Base-by-base conservation (phyloP, 2,888 invertebrate genomes). In the Cheilosia soror region DNA sequence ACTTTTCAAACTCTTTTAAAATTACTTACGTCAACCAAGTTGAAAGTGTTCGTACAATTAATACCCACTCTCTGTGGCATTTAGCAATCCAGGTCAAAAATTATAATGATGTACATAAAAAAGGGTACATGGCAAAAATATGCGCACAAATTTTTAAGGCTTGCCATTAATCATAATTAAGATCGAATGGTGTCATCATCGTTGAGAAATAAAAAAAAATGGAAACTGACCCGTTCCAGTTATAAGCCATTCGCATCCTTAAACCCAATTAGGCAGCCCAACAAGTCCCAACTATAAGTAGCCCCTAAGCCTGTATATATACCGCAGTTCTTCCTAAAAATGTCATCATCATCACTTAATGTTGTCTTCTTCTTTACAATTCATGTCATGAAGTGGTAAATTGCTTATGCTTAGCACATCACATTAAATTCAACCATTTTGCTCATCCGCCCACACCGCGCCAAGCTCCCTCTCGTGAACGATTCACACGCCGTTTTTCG, bases 321-420 rank as follows among this genome's bases (percentile, higher is more conserved):
- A 37, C 37, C 37, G 37, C 37, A 20, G 4, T 4, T 13, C 9
- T 11, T 42, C n/a, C 25, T 47, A 60, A 55, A 33, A 37, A 42
- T 13, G 60, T 60, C 71, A 65, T 75, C 65, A 47, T 76, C 72
- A 55, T 60, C 66, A 81, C 40, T 72, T 72, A 68, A 66, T 55
- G 71, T 27, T 65, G 66, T 49, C 66, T 57, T 60, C 66, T 42
- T 76, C 68, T 85, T 65, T 53, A 20, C 42, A 53, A 72, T 85
- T 85, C 85, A 37, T 72, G 76, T 77, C 85, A 77, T 85, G 81
- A 81, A 84, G 66, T 76, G 81, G 47, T 84, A 85, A 85, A 85
- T 76, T 85, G 71, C 80, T 65, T 72, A 72, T 73, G 63, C 66
- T 72, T 62, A 75, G 55, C 71, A 65, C 81, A 82, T 65, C 79